Conservation (phyloP, 2,113 vertebrate species). For the Amia ocellicauda region DNA sequence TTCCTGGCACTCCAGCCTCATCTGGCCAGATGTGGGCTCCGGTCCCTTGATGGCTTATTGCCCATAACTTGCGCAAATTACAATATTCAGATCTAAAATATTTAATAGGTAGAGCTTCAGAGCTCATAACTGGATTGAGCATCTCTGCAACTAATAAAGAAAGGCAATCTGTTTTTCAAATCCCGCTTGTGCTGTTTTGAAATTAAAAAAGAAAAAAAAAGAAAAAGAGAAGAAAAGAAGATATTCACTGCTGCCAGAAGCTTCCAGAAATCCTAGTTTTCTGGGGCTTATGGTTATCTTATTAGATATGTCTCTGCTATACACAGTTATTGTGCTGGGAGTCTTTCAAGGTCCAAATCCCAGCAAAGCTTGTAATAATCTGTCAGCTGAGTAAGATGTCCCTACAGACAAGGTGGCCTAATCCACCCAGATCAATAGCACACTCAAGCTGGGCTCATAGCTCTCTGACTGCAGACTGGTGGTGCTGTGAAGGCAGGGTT, state of each 20-base stretch:
- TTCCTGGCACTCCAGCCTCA: conserved; percentile 37
- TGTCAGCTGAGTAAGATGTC: conserved; percentile 64
- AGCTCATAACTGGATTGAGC: conserved; percentile 56
- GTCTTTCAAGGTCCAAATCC: conserved; percentile 63
- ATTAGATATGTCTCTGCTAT: conserved; percentile 64
- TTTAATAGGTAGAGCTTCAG: conserved; percentile 40
- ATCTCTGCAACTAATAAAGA: conserved; percentile 56
- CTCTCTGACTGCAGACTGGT: conserved; percentile 16
- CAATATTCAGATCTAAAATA: conserved; percentile 39
- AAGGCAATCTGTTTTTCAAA: conserved; percentile 58
- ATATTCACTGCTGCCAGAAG: conserved; percentile 51
- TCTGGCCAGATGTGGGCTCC: conserved; percentile 45
- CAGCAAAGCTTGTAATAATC: conserved; percentile 70
- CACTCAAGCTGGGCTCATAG: conserved; percentile 37
- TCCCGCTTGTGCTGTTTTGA: conserved; percentile 53
- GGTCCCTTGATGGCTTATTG: conserved; percentile 43
- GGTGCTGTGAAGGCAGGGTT: no score
- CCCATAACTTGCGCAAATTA: conserved; percentile 33
- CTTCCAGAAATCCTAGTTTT: conserved; percentile 47
- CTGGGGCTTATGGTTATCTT: conserved; percentile 62
- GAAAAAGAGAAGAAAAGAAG: conserved; percentile 29
- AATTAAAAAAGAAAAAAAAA: conserved; percentile 52
- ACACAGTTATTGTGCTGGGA: conserved; percentile 65
- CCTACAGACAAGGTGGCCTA: conserved; percentile 63
- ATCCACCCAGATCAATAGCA: conserved; percentile 70